These are phyloP conservation scores for Pollenia amentaria DNA, from an alignment of 2,888 invertebrate species.

Conservation along the genomic window DNA sequence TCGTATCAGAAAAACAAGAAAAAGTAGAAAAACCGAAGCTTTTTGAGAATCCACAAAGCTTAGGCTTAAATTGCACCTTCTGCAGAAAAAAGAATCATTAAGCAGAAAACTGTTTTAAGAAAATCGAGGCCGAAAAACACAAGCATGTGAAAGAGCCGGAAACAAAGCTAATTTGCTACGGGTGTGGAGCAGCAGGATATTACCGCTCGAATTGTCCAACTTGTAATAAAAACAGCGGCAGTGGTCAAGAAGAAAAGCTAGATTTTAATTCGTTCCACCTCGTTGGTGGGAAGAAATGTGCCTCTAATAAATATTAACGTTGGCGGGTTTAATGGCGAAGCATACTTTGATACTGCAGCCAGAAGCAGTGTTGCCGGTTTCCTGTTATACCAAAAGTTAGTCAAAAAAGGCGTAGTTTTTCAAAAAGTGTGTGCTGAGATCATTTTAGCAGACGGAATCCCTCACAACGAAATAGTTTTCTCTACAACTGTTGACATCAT, in stretches of 20 bases:
- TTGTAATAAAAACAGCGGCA: not conserved
- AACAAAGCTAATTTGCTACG: constrained; percentile 28
- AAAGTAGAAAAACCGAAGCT: constrained; percentile 5
- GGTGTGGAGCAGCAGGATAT: constrained; percentile 35
- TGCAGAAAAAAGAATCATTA: constrained; percentile 47
- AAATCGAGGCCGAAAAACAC: constrained; percentile 18
- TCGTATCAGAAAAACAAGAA: constrained; percentile 26
- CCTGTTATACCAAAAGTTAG: constrained; percentile 15
- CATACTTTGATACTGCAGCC: constrained; percentile 42
- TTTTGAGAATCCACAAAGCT: not conserved
- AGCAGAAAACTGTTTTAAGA: constrained; percentile 26
- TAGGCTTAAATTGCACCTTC: constrained; percentile 15
- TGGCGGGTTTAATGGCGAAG: constrained; percentile 9
- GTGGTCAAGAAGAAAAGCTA: constrained; percentile 7
- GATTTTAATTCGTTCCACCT: constrained; percentile 33
- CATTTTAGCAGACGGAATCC: not conserved
- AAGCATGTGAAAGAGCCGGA: not conserved
- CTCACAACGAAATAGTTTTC: constrained; percentile 33
- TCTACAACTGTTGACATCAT: constrained; percentile 37
- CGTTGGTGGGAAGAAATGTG: constrained; percentile 22
- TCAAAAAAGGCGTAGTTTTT: constrained; percentile 7
- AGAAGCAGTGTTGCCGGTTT: not conserved
- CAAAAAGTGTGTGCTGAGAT: not conserved
- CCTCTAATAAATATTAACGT: constrained; percentile 13
- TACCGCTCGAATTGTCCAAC: constrained; percentile 46